These are phyloP conservation scores for Drosophila macrospina DNA, from an alignment of 2,888 invertebrate species.

Conservation along the genomic window DNA sequence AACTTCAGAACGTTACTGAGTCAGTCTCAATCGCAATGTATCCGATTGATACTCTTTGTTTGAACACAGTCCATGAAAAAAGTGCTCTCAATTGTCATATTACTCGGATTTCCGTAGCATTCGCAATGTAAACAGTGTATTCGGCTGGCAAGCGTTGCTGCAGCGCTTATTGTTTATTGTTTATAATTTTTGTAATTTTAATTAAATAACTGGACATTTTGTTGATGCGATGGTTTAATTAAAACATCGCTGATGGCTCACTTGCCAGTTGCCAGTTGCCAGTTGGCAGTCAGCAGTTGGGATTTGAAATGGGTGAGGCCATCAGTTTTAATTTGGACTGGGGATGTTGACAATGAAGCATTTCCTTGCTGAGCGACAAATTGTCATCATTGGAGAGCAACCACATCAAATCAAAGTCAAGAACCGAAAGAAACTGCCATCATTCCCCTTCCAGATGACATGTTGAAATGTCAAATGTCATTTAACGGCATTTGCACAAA, in stretches of 20 bases:
- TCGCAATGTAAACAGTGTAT: conserved; percentile 65
- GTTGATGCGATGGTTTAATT: conserved; percentile 53
- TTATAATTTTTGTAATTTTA: conserved; percentile 79
- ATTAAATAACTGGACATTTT: conserved; percentile 69
- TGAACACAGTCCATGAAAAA: conserved; percentile 31
- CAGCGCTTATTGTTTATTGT: conserved; percentile 62
- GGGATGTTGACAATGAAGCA: conserved; percentile 49
- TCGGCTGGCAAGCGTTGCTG: conserved; percentile 43
- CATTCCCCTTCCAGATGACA: conserved; percentile 38
- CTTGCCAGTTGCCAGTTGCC: conserved; percentile 57
- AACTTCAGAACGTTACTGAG: neutral
- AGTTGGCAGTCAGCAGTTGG: conserved; percentile 15
- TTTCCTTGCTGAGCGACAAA: conserved; percentile 51
- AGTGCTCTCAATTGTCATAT: conserved; percentile 53
- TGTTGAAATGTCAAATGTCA: conserved; percentile 70
- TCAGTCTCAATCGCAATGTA: neutral
- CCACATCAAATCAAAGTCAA: conserved; percentile 53
- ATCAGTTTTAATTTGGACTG: conserved; percentile 65
- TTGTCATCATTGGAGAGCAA: conserved; percentile 20
- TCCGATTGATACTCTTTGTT: conserved; percentile 20
- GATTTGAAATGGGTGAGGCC: conserved; percentile 22
- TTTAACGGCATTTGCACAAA: conserved; percentile 76
- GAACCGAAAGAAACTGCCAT: conserved; percentile 34
- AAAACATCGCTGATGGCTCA: conserved; percentile 68
- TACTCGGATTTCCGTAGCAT: conserved; percentile 49